phyloP scores from a whole-genome alignment of 2,888 invertebrate genomes.

The Nymphalis polychloros region DNA sequence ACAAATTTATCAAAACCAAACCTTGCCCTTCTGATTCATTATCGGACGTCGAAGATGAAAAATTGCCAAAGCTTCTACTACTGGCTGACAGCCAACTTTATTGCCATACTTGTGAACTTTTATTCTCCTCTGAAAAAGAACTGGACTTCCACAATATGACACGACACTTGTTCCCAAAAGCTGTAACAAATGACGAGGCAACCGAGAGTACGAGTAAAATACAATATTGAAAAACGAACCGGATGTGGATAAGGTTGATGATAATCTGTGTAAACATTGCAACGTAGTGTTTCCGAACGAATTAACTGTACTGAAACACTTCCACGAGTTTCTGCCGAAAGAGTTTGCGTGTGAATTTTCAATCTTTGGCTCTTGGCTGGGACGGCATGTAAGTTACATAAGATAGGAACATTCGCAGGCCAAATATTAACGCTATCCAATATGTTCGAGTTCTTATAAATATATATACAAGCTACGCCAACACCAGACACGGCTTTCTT shows the following conservation, averaged over 20 bases:
- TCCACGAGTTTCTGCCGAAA: constrained; percentile 35
- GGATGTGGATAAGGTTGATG: background rate
- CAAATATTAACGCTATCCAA: constrained; percentile 4
- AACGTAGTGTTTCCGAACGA: constrained; percentile 33
- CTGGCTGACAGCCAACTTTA: constrained; percentile 26
- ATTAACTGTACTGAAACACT: constrained; percentile 34
- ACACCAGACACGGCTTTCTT: constrained; percentile 3
- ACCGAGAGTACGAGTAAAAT: constrained; percentile 37
- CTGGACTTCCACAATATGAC: constrained; percentile 37
- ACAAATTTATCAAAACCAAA: constrained; percentile 33
- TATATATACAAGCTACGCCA: background rate
- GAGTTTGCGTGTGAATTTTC: constrained; percentile 11
- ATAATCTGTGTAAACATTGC: constrained; percentile 36
- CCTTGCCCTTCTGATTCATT: background rate
- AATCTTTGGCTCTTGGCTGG: constrained; percentile 13
- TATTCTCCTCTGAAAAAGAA: constrained; percentile 36
- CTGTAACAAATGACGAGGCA: constrained; percentile 34
- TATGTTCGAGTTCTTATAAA: constrained; percentile 27
- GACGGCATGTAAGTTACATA: background rate
- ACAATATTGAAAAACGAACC: constrained; percentile 14
- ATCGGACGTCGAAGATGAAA: background rate
- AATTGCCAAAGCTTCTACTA: constrained; percentile 20
- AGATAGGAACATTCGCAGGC: background rate
- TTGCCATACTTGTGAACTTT: constrained; percentile 35
- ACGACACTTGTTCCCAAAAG: constrained; percentile 37